phyloP scores from a whole-genome alignment of 2,797 vertebrate species.

The Cyprinella venusta region DNA sequence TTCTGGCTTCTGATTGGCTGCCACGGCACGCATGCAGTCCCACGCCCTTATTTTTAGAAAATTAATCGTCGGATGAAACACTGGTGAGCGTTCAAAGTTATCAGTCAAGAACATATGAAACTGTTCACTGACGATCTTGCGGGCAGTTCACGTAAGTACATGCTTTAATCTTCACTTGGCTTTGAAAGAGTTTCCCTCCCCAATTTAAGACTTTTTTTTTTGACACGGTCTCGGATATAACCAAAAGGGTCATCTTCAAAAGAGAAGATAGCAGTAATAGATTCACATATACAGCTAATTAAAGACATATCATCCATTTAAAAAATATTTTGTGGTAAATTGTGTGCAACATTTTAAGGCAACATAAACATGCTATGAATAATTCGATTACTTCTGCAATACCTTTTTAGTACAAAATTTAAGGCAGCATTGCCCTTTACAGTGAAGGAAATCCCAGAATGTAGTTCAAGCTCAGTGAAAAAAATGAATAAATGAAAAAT shows the following conservation, averaged over 20 bases:
- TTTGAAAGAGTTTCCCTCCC: not conserved
- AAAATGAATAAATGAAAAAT: not conserved
- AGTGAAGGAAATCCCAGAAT: not conserved
- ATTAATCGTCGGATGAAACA: constrained; percentile 12
- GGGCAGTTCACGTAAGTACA: not conserved
- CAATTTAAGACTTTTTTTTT: not conserved
- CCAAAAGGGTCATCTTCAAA: not conserved
- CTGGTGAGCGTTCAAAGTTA: not conserved
- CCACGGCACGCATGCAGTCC: not conserved
- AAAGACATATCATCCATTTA: not conserved
- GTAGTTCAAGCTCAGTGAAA: not conserved
- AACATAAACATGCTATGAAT: not conserved
- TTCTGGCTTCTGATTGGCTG: constrained; percentile 32
- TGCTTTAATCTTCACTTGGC: not conserved
- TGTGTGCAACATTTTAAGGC: not conserved
- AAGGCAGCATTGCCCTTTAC: not conserved
- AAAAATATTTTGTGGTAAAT: not conserved
- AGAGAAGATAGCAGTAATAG: not conserved
- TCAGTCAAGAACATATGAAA: constrained; percentile 35
- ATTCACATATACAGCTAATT: not conserved
- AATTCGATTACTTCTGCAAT: not conserved
- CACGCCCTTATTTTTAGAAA: constrained; percentile 12
- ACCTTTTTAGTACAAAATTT: not conserved
- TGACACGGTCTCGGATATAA: too few species aligned
- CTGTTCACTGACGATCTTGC: not conserved